Evolutionary conservation across 2,797 vertebrate genomes (phyloP).

Genomic region (Chrysocyon brachyurus): DNA sequence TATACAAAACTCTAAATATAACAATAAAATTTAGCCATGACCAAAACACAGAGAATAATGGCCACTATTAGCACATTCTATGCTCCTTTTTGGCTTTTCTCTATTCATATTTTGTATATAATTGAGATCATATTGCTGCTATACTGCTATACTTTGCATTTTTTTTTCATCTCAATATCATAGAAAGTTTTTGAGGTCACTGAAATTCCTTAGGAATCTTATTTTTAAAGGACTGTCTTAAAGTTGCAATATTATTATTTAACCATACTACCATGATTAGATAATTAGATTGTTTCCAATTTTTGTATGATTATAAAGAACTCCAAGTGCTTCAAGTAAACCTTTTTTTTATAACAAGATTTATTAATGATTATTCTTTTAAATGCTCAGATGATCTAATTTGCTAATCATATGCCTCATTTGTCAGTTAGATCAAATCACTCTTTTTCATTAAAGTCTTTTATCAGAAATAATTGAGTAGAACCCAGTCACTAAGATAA

Average conservation of each 20-base stretch:
- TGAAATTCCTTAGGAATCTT: not conserved
- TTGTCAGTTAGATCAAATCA: slow-evolving; percentile 77
- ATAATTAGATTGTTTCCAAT: slow-evolving; percentile 70
- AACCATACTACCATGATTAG: slow-evolving; percentile 47
- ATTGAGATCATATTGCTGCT: not conserved
- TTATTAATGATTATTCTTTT: slow-evolving; percentile 78
- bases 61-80: not conserved
- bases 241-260: slow-evolving; percentile 49
- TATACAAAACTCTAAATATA: not conserved
- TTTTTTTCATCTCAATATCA: not conserved
- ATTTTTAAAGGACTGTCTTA: slow-evolving; percentile 32
- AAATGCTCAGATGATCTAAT: slow-evolving; percentile 79
- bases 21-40: slow-evolving; percentile 39
- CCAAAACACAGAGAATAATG: not conserved
- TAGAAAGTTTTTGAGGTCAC: not conserved
- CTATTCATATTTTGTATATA: slow-evolving; percentile 13
- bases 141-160: not conserved
- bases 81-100: slow-evolving; percentile 34
- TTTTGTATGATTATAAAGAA: slow-evolving; percentile 76
- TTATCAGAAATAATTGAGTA: slow-evolving; percentile 80
- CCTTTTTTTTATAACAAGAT: slow-evolving; percentile 67
- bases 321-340: slow-evolving; percentile 63
- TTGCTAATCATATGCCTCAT: slow-evolving; percentile 81
- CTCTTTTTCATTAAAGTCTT: slow-evolving; percentile 76
- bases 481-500: slow-evolving; percentile 70